Base-by-base conservation (phyloP, 2,797 vertebrate genomes). In the Myotis findleyi region DNA sequence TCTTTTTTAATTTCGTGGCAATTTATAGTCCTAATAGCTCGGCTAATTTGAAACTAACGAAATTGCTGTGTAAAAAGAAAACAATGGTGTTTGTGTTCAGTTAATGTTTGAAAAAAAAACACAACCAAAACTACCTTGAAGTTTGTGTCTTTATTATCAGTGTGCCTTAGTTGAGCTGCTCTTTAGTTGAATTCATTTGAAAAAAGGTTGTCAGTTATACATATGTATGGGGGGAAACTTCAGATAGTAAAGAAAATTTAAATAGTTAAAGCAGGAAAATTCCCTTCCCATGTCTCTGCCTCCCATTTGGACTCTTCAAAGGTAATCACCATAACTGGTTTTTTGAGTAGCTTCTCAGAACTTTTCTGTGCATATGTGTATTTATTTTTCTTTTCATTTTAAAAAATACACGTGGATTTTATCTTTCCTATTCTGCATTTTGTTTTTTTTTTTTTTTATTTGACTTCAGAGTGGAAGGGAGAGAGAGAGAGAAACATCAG, bases 1-100 rank as follows among this genome's bases (percentile, higher is more conserved):
- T 95, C 88, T 91, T 94, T 94, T 95, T 97, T 94, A 94, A 95
- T 96, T 96, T 96, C 44, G 25, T 95, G 86, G 86, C 93, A 97
- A 82, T 90, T 73, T 88, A 93, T 87, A 93, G 95, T 91, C 92
- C 75, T 95, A 92, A 94, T 94, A 95, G 88, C 85, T 94, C 96
- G 97, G 93, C 95, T 97, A 96, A 96, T 96, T 75, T 94, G 93
- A 92, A 97, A 96, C 97, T 96, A 97, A 97, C 83, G 92, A 62
- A 94, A 93, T 93, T 94, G 94, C 92, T 97, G 90, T 97, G 80
- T 97, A 97, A 97, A 96, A 97, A 89, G 94, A 94, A 96, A 95
- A 97, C 96, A 85, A 66, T 81, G 94, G 96, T 97, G 87, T 97
- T 93, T 93, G 85, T 97, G 96, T 96, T 97, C 59, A 97, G 95